Percentiles rank a stretch among this genome's conserved stretches.
These are phyloP conservation scores for Mylabris sibirica DNA, from an alignment of 2,888 invertebrate species.

Conservation along the genomic window DNA sequence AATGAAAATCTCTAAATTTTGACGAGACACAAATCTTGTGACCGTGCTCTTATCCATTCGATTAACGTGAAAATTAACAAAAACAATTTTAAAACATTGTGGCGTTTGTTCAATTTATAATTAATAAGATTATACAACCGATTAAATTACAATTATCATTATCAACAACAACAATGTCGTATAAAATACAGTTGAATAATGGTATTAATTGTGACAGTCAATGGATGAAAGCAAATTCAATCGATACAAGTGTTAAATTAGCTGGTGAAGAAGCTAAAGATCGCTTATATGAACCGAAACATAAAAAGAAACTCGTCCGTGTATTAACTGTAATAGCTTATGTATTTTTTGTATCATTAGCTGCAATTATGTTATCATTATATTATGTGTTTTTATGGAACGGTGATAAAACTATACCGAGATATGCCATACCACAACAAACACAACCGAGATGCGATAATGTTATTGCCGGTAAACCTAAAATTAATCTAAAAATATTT, in stretches of 20 bases:
- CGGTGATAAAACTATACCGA: slow-evolving; percentile 66
- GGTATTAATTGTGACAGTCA: slow-evolving; percentile 59
- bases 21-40: neutral
- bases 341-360: slow-evolving; percentile 91
- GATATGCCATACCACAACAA: slow-evolving; percentile 29
- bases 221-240: slow-evolving; percentile 52
- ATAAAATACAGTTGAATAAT: slow-evolving; percentile 66
- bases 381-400: slow-evolving; percentile 97
- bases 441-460: slow-evolving; percentile 41
- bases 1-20: slow-evolving; percentile 25
- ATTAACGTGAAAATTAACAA: too few relatives aligned
- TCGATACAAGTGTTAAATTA: slow-evolving; percentile 71
- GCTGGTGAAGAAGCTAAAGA: slow-evolving; percentile 72
- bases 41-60: neutral
- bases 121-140: slow-evolving; percentile 28
- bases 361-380: slow-evolving; percentile 90
- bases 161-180: slow-evolving; percentile 71
- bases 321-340: slow-evolving; percentile 93
- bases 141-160: slow-evolving; percentile 58
- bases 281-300: slow-evolving; percentile 81
- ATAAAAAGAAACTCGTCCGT: slow-evolving; percentile 86
- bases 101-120: slow-evolving; percentile 40
- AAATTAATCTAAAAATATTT: neutral
- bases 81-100: slow-evolving; percentile 33
- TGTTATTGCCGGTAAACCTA: slow-evolving; percentile 45